A percentile compares a stretch with the other conserved stretches of the same genome.
These are phyloP conservation scores for Sinelater perroti DNA, from an alignment of 2,888 invertebrate species.

Conservation along the genomic window DNA sequence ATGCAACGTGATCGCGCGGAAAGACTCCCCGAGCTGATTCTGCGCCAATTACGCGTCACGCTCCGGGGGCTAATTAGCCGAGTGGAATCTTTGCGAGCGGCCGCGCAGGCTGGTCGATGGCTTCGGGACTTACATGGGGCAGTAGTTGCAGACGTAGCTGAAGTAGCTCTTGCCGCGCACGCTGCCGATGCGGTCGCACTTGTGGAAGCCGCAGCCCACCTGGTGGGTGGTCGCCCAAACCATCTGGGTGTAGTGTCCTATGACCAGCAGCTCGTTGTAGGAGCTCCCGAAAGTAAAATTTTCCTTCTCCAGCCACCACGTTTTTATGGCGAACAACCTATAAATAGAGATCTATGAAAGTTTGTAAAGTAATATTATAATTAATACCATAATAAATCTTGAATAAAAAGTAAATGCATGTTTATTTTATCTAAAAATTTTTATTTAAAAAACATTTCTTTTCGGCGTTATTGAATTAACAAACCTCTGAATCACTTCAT, in stretches of 20 bases:
- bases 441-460: too few relatives aligned
- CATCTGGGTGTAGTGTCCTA: constrained; percentile 86
- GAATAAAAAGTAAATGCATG: too few relatives aligned
- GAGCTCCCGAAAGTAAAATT: constrained; percentile 76
- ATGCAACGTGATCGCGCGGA: constrained; percentile 12
- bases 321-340: constrained; percentile 82
- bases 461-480: too few relatives aligned
- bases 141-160: constrained; percentile 86
- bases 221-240: constrained; percentile 82
- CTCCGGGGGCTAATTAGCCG: too few relatives aligned
- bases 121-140: constrained; percentile 76
- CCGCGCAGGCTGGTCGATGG: too few relatives aligned
- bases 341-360: too few relatives aligned
- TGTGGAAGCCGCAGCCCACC: constrained; percentile 78
- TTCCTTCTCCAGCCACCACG: constrained; percentile 79
- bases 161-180: constrained; percentile 71
- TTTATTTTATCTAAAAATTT: constrained; percentile 13
- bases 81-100: too few relatives aligned
- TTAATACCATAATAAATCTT: too few relatives aligned
- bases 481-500: too few relatives aligned
- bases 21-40: too few relatives aligned
- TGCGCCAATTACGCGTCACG: too few relatives aligned
- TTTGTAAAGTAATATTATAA: too few relatives aligned
- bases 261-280: constrained; percentile 67
- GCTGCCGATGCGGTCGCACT: constrained; percentile 68